Evolutionary conservation across 1,140 invertebrate genomes (phyloP).

Genomic region (Thrips palmi): DNA sequence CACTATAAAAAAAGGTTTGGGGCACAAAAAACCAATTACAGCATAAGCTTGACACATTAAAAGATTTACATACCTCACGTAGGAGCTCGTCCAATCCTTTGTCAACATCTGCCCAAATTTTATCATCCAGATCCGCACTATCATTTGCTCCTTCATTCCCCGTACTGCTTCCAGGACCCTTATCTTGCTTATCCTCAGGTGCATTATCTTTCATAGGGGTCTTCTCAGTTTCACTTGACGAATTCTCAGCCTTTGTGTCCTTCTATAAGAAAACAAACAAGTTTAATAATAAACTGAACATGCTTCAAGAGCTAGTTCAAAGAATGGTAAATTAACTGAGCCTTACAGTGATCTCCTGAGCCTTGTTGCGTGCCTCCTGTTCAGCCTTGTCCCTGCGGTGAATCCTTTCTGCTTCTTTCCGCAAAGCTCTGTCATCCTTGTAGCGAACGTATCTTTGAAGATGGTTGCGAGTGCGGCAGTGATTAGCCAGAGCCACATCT

Average conservation of each 20-base stretch:
- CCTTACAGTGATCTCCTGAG: neutral
- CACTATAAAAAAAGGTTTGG: too few species aligned
- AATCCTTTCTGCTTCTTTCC: conserved; percentile 8
- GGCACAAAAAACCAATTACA: too few species aligned
- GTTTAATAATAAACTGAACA: neutral
- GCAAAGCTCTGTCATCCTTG: conserved; percentile 4
- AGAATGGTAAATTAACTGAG: neutral
- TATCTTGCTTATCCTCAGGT: conserved; percentile 3
- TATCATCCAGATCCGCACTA: conserved; percentile 7
- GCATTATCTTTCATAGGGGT: too few species aligned
- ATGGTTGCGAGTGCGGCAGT: conserved; percentile 17
- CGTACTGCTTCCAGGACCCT: conserved; percentile 2
- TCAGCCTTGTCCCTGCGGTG: conserved; percentile 10
- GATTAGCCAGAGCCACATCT: conserved; percentile 21
- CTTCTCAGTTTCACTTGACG: conserved; percentile 3
- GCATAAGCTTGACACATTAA: too few species aligned
- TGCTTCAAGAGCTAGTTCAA: neutral
- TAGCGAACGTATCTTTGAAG: conserved; percentile 13
- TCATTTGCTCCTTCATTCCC: conserved; percentile 7
- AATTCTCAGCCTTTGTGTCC: conserved; percentile 4
- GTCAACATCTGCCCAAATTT: conserved; percentile 12
- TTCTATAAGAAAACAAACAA: neutral
- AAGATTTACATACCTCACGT: too few species aligned
- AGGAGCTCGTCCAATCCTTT: conserved; percentile 12
- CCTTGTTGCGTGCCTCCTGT: conserved; percentile 7